Evolutionary conservation across 1,140 invertebrate genomes (phyloP).

Genomic region (Nephila pilipes): DNA sequence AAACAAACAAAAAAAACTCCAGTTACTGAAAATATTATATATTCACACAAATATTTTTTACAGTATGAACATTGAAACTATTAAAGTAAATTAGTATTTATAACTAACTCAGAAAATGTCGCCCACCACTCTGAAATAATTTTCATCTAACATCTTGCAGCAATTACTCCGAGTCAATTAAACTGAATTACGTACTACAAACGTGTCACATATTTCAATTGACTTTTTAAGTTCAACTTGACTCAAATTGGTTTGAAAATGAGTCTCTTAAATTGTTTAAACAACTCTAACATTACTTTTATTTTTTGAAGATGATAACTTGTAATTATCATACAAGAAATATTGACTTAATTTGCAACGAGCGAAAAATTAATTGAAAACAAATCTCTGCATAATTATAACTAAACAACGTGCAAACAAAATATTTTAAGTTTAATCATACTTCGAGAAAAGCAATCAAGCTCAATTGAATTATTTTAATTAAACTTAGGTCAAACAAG

Average conservation of each 20-base stretch:
- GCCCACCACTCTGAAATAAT: background rate
- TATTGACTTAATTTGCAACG: conserved; percentile 7
- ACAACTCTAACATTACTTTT: background rate
- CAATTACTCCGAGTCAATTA: background rate
- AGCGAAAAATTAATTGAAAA: conserved; percentile 39
- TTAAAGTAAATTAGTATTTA: background rate
- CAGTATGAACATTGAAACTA: no score
- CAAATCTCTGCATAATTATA: conserved; percentile 34
- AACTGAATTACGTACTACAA: background rate
- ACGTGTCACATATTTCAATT: background rate
- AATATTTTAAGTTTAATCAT: conserved; percentile 28
- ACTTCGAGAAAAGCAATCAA: conserved; percentile 20
- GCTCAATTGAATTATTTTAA: conserved; percentile 39
- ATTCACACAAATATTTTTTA: no score
- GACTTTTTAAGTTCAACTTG: background rate
- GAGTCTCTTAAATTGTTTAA: conserved; percentile 29
- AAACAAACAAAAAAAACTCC: no score
- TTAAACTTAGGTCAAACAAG: background rate
- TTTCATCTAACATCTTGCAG: background rate
- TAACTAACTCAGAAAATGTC: background rate
- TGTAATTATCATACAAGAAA: conserved; percentile 26
- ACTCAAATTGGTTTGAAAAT: background rate
- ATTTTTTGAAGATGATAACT: background rate
- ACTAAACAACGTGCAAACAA: conserved; percentile 15
- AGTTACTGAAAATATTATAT: no score